Percentiles rank a stretch among this genome's conserved stretches.
phyloP scores from a whole-genome alignment of 2,113 vertebrate species.

The Limnothrissa miodon region DNA sequence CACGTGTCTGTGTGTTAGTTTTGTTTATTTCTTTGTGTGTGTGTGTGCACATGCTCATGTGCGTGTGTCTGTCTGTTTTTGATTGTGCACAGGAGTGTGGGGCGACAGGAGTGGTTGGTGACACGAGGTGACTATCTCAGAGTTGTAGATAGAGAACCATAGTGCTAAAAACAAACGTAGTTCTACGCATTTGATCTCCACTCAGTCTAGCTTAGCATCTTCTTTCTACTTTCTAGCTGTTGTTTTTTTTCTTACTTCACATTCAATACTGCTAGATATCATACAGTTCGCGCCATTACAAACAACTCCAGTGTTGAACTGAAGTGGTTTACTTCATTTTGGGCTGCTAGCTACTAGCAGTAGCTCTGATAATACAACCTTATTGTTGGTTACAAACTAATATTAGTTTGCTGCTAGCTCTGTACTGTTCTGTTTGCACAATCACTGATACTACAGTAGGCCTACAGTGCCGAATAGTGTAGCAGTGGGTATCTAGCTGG shows the following conservation, averaged over 20 bases:
- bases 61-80: constrained; percentile 73
- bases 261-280: constrained; percentile 50
- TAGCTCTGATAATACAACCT: constrained; percentile 68
- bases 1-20: constrained; percentile 67
- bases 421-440: constrained; percentile 68
- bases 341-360: constrained; percentile 63
- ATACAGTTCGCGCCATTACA: constrained; percentile 41
- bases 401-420: constrained; percentile 62
- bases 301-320: constrained; percentile 57
- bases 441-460: constrained; percentile 68
- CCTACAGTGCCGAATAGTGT: constrained; percentile 74
- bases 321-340: constrained; percentile 62
- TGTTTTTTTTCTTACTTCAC: constrained; percentile 49
- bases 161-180: constrained; percentile 76
- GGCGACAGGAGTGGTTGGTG: constrained; percentile 74
- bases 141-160: constrained; percentile 72
- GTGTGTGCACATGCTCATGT: constrained; percentile 69
- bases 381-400: constrained; percentile 75
- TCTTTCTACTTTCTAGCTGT: constrained; percentile 69
- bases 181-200: constrained; percentile 70
- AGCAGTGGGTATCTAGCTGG: constrained; percentile 70
- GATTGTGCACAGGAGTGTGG: constrained; percentile 78
- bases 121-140: constrained; percentile 80
- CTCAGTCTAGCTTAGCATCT: constrained; percentile 73
- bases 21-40: constrained; percentile 54